Percentiles rank a stretch among this genome's conserved stretches.
Conservation (phyloP, 2,888 invertebrate species). For the Stenichneumon culpator region DNA sequence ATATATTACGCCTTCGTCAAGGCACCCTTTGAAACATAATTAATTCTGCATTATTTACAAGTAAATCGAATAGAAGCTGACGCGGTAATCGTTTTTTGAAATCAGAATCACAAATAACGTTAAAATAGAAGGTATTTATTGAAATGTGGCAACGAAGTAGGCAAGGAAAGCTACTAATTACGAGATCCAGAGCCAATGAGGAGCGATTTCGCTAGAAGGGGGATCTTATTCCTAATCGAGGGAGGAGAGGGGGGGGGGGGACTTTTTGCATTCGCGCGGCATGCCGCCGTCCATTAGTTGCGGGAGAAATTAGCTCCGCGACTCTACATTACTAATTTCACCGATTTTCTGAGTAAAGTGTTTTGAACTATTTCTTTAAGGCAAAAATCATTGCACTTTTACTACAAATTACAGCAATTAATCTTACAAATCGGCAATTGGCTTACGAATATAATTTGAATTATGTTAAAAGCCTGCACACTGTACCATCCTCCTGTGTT, state of each 20-base stretch:
- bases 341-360: background rate
- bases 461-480: background rate
- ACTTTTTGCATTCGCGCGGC: background rate
- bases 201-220: constrained; percentile 34
- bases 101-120: constrained; percentile 30
- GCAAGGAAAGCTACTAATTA: constrained; percentile 50
- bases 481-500: constrained; percentile 57
- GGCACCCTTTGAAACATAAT: constrained; percentile 87
- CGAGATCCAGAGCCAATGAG: constrained; percentile 51
- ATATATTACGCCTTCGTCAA: constrained; percentile 90
- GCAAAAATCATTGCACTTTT: too few species aligned
- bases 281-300: constrained; percentile 40
- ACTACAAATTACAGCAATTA: too few species aligned
- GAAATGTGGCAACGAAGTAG: constrained; percentile 4
- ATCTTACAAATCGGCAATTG: too few species aligned
- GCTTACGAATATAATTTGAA: background rate
- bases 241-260: background rate
- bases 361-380: background rate
- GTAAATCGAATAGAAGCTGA: background rate
- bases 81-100: constrained; percentile 8
- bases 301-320: constrained; percentile 46
- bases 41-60: constrained; percentile 7
- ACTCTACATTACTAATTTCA: background rate
- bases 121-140: constrained; percentile 2
- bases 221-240: background rate